Evolutionary conservation across 2,113 vertebrate species (phyloP).

Genomic region (Mystacornis crossleyi): DNA sequence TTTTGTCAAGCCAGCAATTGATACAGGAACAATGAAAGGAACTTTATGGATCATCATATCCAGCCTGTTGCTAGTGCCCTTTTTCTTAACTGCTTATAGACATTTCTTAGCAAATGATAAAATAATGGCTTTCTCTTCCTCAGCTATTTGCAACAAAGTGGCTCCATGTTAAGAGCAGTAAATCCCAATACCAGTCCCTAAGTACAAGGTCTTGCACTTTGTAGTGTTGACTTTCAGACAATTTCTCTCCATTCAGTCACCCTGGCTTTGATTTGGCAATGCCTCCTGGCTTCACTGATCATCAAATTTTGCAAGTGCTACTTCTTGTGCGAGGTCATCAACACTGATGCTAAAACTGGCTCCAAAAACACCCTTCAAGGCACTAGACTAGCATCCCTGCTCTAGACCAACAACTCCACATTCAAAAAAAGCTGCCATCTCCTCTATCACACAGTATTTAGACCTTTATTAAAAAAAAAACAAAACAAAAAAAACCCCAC

Average conservation of each 20-base stretch:
- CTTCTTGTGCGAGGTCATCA: not conserved
- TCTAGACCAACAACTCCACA: not conserved
- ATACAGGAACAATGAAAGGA: not conserved
- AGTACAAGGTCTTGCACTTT: not conserved
- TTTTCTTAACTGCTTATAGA: not conserved
- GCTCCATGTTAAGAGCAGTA: not conserved
- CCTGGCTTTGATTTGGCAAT: not conserved
- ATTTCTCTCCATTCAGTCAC: not conserved
- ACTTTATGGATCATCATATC: not conserved
- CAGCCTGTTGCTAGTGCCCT: not conserved
- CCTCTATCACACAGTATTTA: not conserved
- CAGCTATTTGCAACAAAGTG: not conserved
- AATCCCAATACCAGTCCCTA: not conserved
- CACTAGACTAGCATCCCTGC: accelerated
- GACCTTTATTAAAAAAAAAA: not conserved
- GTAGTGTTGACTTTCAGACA: not conserved
- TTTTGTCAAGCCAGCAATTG: not conserved
- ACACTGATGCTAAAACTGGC: not conserved
- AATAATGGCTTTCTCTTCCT: not conserved
- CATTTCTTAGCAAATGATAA: not conserved
- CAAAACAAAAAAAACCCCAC: no score
- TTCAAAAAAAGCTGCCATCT: not conserved
- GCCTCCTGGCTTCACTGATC: not conserved
- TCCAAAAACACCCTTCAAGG: not conserved
- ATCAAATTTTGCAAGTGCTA: not conserved